Conservation (phyloP, 2,113 vertebrate genomes). For the Saimiri boliviensis region DNA sequence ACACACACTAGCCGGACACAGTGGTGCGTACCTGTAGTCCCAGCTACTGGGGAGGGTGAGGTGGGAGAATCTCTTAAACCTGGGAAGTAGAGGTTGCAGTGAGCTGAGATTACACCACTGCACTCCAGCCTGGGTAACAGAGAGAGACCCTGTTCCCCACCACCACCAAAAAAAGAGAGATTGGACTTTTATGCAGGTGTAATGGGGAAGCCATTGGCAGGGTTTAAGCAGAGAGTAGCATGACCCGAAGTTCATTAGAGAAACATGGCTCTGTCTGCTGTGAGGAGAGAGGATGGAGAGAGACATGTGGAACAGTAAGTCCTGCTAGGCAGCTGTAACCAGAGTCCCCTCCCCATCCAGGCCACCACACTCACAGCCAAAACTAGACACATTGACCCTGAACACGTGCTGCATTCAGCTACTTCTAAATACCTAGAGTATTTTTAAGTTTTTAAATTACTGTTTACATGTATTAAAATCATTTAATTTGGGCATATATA, state of each 20-base stretch:
- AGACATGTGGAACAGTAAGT: not conserved
- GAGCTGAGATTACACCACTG: too few species aligned
- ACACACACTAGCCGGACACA: too few species aligned
- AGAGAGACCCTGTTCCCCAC: too few species aligned
- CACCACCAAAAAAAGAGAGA: too few species aligned
- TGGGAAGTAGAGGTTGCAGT: too few species aligned
- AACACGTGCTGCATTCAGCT: rapidly evolving
- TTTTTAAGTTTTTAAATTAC: not conserved
- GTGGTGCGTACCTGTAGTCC: too few species aligned
- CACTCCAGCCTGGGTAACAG: too few species aligned
- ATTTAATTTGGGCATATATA: not conserved
- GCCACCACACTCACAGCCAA: not conserved
- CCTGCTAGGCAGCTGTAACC: not conserved
- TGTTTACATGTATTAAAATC: not conserved
- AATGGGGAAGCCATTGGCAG: too few species aligned
- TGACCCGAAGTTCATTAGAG: not conserved
- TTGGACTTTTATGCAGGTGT: not conserved
- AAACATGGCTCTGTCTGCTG: not conserved
- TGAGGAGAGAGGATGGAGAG: not conserved
- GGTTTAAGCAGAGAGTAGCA: rapidly evolving
- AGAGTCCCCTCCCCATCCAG: not conserved
- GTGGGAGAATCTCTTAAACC: too few species aligned
- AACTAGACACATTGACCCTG: not conserved
- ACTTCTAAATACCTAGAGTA: not conserved
- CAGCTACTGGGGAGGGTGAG: too few species aligned